Evolutionary conservation across 2,888 invertebrate genomes (phyloP), one percentile per base, ranked within the genome.

Genomic region (Drosophila hamatofila): DNA sequence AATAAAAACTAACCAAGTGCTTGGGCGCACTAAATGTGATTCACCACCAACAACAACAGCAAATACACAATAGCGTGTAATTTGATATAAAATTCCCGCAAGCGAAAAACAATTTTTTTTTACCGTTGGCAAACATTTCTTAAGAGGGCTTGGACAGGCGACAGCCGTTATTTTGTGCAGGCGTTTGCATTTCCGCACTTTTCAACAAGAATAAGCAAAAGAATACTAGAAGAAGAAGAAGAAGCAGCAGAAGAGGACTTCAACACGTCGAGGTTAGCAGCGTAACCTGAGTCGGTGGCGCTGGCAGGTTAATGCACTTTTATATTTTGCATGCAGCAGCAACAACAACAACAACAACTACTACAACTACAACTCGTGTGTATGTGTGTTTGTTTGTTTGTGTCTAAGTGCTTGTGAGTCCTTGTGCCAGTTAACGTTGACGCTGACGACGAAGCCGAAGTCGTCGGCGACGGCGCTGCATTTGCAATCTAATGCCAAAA

Each of bases 361-460:
- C 39, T 42, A 18, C 18, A n/a, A n/a, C n/a, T 25, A 30, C 60
- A 46, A 48, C 35, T 49, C 69, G 63, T 61, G 72, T 67, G 68
- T 72, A 56, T 74, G 21, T 65, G 81, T 86, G 83, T 88, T 48
- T 52, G 42, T 27, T 5, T 27, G 27, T 27, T n/a, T 69, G 79
- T 76, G 59, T 72, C 12, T 65, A 72, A 90, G 87, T 86, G 90
- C 83, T 90, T 86, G 86, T 88, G 69, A 90, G 72, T 85, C 90
- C 67, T 58, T 30, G 58, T 63, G 72, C 75, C 39, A 54, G 54
- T 54, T 54, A 39, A 37, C 62, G 75, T 58, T 44, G 63, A 52
- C 49, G 73, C 30, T 52, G 59, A 44, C 58, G 56, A 35, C 18
- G 56, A 21, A 23, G 42, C 35, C 54, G 16, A 41, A 37, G 46